phyloP scores from a whole-genome alignment of 1,140 invertebrate genomes.

The Phymorhynchus buccinoides region DNA sequence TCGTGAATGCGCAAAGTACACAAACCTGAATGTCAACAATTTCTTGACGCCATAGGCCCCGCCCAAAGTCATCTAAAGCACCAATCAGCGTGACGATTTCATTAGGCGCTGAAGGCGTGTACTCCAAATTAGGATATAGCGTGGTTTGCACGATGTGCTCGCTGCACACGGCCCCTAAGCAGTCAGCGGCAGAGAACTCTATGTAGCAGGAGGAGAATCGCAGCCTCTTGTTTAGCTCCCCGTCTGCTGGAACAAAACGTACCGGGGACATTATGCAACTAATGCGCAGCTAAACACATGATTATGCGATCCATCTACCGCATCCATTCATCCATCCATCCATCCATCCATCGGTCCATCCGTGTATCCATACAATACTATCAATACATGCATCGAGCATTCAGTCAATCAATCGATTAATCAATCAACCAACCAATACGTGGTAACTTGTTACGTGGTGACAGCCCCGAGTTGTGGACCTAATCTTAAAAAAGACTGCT shows the following conservation, averaged over 20 bases:
- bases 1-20: too few species aligned
- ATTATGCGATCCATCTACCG: too few species aligned
- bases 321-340: too few species aligned
- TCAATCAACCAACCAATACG: too few species aligned
- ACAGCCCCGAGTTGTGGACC: too few species aligned
- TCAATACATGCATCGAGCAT: neutral
- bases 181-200: constrained; percentile 35
- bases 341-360: too few species aligned
- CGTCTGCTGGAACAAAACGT: constrained; percentile 12
- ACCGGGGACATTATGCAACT: neutral
- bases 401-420: neutral
- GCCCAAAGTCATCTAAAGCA: constrained; percentile 39
- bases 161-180: constrained; percentile 32
- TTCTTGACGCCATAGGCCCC: constrained; percentile 35
- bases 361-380: too few species aligned
- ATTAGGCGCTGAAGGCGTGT: constrained; percentile 5
- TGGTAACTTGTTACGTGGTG: too few species aligned
- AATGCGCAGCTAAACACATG: neutral
- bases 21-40: constrained; percentile 31
- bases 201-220: constrained; percentile 45
- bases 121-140: constrained; percentile 31
- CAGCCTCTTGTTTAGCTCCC: constrained; percentile 30
- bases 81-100: constrained; percentile 37
- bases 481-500: too few species aligned
- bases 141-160: constrained; percentile 32